phyloP scores from a whole-genome alignment of 1,140 invertebrate genomes.

The Bombus confusus region DNA sequence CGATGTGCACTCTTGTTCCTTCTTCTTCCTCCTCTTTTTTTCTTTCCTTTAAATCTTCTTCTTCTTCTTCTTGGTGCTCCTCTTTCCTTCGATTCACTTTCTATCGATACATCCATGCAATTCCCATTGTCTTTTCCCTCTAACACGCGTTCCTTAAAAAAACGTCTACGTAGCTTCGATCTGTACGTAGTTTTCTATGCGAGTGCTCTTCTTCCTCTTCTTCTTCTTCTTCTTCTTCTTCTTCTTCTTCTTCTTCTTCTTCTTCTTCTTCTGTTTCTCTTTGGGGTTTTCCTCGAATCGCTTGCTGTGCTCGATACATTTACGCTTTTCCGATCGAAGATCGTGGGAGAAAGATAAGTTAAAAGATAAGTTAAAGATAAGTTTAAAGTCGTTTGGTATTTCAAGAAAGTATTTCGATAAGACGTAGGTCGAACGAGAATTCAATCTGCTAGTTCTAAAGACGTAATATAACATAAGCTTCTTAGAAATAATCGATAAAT shows the following conservation, averaged over 20 bases:
- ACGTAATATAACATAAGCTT: no score
- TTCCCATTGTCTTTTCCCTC: not conserved
- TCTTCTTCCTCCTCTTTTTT: not conserved
- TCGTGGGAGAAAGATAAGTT: no score
- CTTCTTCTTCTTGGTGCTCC: not conserved
- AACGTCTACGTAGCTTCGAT: not conserved
- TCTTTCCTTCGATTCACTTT: constrained; percentile 22
- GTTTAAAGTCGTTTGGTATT: no score
- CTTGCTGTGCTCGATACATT: not conserved
- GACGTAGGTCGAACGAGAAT: no score
- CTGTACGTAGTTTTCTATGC: not conserved
- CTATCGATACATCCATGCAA: not conserved
- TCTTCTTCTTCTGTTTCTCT: not conserved
- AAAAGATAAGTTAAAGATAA: no score
- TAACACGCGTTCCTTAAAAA: not conserved
- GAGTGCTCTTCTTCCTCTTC: no score
- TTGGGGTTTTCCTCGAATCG: no score
- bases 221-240: not conserved
- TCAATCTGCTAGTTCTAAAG: no score
- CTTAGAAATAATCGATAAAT: no score
- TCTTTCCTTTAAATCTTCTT: not conserved
- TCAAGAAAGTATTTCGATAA: no score
- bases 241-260: not conserved
- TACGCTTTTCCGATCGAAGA: no score
- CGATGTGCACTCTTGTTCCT: not conserved